Evolutionary conservation across 2,113 vertebrate genomes (phyloP).

Genomic region (Corythoichthys intestinalis): DNA sequence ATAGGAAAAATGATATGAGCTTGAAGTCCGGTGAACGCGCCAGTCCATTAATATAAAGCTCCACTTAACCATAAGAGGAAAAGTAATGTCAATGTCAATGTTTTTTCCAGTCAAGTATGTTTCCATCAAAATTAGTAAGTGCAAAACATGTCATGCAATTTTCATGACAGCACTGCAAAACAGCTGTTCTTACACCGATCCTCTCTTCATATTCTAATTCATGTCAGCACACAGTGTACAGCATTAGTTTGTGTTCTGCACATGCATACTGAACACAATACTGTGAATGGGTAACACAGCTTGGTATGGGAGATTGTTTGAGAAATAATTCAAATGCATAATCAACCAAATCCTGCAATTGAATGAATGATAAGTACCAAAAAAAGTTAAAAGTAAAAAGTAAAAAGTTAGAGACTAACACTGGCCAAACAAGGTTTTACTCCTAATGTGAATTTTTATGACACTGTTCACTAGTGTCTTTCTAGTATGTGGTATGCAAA

Average conservation of each 20-base stretch:
- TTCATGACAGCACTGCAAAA: slow-evolving; percentile 21
- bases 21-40: slow-evolving; percentile 3
- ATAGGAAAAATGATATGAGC: slow-evolving; percentile 2
- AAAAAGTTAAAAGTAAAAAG: no score
- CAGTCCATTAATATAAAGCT: neutral
- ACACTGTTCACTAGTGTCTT: slow-evolving; percentile 19
- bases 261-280: slow-evolving; percentile 11
- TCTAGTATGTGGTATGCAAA: slow-evolving; percentile 14
- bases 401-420: slow-evolving; percentile 24
- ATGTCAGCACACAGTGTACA: slow-evolving; percentile 25
- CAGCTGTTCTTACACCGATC: neutral
- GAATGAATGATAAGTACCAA: neutral
- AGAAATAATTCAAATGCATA: slow-evolving; percentile 13
- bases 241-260: slow-evolving; percentile 18
- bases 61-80: neutral
- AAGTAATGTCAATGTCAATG: slow-evolving; percentile 1
- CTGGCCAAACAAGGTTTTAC: slow-evolving; percentile 26
- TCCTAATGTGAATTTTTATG: slow-evolving; percentile 19
- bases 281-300: slow-evolving; percentile 10
- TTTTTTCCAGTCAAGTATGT: slow-evolving; percentile 42
- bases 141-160: neutral
- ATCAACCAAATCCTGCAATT: slow-evolving; percentile 7
- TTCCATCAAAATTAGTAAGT: slow-evolving; percentile 12
- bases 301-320: slow-evolving; percentile 1
- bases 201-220: slow-evolving; percentile 15